A percentile compares a stretch with the other conserved stretches of the same genome.
Evolutionary conservation across 2,113 vertebrate species (phyloP).

Genomic region (Hemicordylus capensis): DNA sequence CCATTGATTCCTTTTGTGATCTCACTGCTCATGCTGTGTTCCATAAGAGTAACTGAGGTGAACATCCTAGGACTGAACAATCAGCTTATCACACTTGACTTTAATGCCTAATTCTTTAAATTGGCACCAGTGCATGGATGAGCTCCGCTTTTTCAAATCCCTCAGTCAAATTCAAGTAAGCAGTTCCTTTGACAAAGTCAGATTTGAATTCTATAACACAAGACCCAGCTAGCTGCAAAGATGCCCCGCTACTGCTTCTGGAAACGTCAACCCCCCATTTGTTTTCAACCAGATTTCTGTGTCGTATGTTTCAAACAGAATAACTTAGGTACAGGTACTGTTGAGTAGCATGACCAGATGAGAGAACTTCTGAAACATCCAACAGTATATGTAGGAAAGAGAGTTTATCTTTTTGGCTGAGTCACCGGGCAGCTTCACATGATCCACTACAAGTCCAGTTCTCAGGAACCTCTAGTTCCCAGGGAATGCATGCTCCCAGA

Average conservation of each 20-base stretch:
- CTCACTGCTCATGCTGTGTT: background rate
- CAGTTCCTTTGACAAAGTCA: background rate
- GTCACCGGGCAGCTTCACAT: no score
- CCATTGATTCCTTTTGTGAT: constrained; percentile 13
- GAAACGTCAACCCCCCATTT: background rate
- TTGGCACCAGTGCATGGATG: background rate
- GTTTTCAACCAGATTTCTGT: background rate
- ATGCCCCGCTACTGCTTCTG: background rate
- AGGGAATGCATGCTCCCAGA: no score
- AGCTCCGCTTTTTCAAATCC: background rate
- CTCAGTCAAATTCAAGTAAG: background rate
- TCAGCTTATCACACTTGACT: background rate
- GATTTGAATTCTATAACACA: background rate
- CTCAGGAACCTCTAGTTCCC: no score
- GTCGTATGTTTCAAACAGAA: background rate
- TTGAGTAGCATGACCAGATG: no score
- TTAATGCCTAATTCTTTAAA: background rate
- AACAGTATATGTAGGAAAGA: no score
- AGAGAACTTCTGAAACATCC: no score
- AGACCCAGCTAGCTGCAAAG: background rate
- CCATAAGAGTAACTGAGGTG: background rate
- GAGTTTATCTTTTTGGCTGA: no score
- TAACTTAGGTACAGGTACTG: background rate
- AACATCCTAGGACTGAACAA: background rate
- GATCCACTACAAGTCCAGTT: no score